Evolutionary conservation across 2,113 vertebrate genomes (phyloP), one percentile per base, ranked within the genome.

Genomic region (Hypanus sabinus): DNA sequence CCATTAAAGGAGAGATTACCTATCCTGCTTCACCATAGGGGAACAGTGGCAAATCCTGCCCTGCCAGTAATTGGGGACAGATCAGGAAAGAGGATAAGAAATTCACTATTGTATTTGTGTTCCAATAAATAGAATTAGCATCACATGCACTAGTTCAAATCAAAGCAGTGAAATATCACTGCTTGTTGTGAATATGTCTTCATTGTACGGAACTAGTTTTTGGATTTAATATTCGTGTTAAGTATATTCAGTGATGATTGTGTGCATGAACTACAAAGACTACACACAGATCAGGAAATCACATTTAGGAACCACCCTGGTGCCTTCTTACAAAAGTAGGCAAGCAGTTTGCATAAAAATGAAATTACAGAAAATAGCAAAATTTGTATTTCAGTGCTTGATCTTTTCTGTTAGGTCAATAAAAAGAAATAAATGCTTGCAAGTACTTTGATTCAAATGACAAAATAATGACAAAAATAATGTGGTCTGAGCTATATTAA

Each of bases 1-100:
- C 60, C 91, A 93, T 93, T 93, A 93, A 73, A 93, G 91, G 91
- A 93, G 91, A 65, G 91, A 93, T 93, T 93, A 93, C 91, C 70
- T 55, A 55, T 46, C 68, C 20, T 46, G 22, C 36, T 73, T 73
- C 70, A 73, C 70, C 91, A 75, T 33, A 55, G 91, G 70, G 91
- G 24, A 71, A 73, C 68, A 55, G 68, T 46, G 68, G 70, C 33
- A 46, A 93, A 93, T 55, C 68, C 70, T 46, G 36, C 70, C 70
- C 36, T 93, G 38, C n/a, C 91, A 73, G 22, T 93, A 71, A 75
- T 27, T 71, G 60, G 30, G 22, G 85, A 90, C 33, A 60, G 14
- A 68, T 65, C 5, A 38, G 36, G 70, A 55, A 55, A 73, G 70
- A 73, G 38, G 91, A 73, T 93, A 93, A 73, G 68, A 93, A 93